Evolutionary conservation across 2,113 vertebrate species (phyloP), one percentile per base, ranked within the genome.

Genomic region (Gadus macrocephalus): DNA sequence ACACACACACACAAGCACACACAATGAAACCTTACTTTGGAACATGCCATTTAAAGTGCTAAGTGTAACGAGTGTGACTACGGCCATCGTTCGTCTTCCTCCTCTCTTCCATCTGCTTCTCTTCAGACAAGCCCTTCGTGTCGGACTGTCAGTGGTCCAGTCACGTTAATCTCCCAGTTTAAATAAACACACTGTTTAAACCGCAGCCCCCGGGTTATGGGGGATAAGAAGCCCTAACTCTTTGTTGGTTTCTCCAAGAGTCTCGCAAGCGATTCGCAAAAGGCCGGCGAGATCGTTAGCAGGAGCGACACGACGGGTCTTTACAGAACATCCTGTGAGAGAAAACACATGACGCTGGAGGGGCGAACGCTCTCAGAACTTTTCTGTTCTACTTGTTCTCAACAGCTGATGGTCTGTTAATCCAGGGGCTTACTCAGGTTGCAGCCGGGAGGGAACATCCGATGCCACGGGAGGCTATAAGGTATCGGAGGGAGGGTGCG

Each of bases 161-260:
- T 20, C 73, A 62, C 74, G 66, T 70, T 77, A 78, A 83, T 77
- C 75, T 80, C 17, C 28, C 15, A 15, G 17, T 70, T 76, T 71
- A 79, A 72, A 84, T 71, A 84, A 79, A 80, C 61, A 70, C 66
- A 67, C 61, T 53, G 63, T 84, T 81, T 78, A 79, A 69, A 2
- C 35, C 27, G 58, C 15, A 71, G 75, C 67, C 71, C 66, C 72
- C 49, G 64, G 71, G 64, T 83, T 76, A 67, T 25, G 15, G 31
- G 31, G 31, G 31, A 35, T 5, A 35, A 35, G 31, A 35, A 35
- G 31, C 31, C 31, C 68, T 75, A 49, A 20, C 16, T 14, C 15
- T 64, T 53, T 62, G 35, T 9, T 66, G 27, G 66, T 4, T 49
- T 62, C 67, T 67, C 71, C 68, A 74, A 74, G 72, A 76, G 78